Percentiles rank a stretch among this genome's conserved stretches.
Conservation (phyloP, 2,113 vertebrate species). For the Merops nubicus region DNA sequence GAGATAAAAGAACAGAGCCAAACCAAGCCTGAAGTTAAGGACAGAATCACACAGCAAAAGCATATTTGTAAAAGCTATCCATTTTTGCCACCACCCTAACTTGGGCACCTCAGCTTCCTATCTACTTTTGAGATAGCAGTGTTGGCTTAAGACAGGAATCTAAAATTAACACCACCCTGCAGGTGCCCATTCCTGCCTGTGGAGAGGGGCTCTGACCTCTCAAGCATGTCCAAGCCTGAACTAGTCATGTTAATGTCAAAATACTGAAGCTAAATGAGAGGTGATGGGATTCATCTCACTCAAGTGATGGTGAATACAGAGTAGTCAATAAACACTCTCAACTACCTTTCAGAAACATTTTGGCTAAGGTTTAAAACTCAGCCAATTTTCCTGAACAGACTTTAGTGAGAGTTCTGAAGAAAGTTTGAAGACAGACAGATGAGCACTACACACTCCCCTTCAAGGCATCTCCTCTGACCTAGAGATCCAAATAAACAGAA, state of each 20-base stretch:
- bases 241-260: neutral
- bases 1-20: conserved; percentile 11
- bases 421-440: neutral
- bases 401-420: neutral
- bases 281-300: rapidly evolving
- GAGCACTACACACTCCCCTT: neutral
- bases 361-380: neutral
- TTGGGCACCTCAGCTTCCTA: neutral
- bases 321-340: neutral
- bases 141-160: neutral
- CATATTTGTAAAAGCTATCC: neutral
- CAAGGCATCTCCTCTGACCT: neutral
- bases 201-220: neutral
- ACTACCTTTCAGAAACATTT: neutral
- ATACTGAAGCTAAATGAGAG: neutral
- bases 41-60: neutral
- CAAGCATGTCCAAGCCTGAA: neutral
- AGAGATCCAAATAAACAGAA: neutral
- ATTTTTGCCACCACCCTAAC: neutral
- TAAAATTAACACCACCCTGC: neutral
- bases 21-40: neutral
- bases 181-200: neutral
- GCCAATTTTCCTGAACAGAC: neutral
- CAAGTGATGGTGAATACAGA: neutral
- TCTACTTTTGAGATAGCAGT: neutral